phyloP scores from a whole-genome alignment of 2,888 invertebrate species.

The Orthosia gothica region DNA sequence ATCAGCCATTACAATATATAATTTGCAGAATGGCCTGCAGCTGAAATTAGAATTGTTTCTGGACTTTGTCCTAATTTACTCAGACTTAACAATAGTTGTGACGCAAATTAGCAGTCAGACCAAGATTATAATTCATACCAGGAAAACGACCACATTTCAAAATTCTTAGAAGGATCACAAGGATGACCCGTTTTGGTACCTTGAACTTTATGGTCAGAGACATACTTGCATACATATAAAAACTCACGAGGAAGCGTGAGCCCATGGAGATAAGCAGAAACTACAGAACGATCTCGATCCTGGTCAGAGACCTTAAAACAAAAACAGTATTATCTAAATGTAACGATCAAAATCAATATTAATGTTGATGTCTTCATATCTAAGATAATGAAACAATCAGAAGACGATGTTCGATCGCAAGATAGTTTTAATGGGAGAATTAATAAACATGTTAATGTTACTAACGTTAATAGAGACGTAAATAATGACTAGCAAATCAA shows the following conservation, averaged over 20 bases:
- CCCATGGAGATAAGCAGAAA: too few species aligned
- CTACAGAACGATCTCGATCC: background rate
- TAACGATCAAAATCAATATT: constrained; percentile 46
- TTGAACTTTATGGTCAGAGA: too few species aligned
- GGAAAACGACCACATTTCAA: constrained; percentile 10
- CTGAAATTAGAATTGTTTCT: constrained; percentile 16
- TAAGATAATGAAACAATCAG: constrained; percentile 37
- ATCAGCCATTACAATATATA: constrained; percentile 15
- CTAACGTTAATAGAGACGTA: constrained; percentile 30
- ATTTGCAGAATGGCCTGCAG: constrained; percentile 46
- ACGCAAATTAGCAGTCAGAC: constrained; percentile 37
- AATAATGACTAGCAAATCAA: constrained; percentile 31
- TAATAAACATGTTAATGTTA: constrained; percentile 43
- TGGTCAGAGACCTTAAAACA: constrained; percentile 22
- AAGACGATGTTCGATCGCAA: constrained; percentile 40
- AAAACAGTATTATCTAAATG: constrained; percentile 34
- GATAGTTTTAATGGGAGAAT: constrained; percentile 45
- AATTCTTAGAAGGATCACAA: constrained; percentile 28
- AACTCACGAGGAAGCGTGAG: too few species aligned
- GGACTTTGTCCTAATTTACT: constrained; percentile 39
- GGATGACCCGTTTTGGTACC: constrained; percentile 1
- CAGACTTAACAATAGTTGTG: constrained; percentile 32
- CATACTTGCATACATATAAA: too few species aligned
- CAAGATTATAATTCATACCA: constrained; percentile 25
- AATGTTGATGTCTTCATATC: constrained; percentile 54